phyloP scores from a whole-genome alignment of 2,113 vertebrate genomes.

The Solea solea region DNA sequence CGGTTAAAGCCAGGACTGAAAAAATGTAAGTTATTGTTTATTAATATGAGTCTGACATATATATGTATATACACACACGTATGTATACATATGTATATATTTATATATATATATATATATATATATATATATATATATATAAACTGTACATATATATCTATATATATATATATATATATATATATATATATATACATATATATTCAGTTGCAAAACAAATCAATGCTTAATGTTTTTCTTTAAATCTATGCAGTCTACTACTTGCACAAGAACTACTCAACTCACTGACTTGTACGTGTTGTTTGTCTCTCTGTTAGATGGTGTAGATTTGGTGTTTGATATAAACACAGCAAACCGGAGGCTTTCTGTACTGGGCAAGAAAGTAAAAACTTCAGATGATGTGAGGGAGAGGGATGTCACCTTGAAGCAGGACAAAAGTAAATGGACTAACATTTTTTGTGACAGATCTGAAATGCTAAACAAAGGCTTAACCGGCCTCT shows the following conservation, averaged over 20 bases:
- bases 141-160: too few relatives aligned
- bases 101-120: too few relatives aligned
- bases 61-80: too few relatives aligned
- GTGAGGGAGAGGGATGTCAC: not conserved
- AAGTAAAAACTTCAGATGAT: not conserved
- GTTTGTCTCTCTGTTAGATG: conserved; percentile 40
- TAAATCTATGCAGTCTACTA: not conserved
- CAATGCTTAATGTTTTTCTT: not conserved
- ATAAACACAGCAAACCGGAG: conserved; percentile 26
- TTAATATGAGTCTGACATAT: too few relatives aligned
- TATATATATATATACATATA: too few relatives aligned
- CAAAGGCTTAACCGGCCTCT: not conserved
- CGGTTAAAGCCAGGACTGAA: conserved; percentile 16
- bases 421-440: conserved; percentile 17
- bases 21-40: conserved; percentile 43
- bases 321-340: conserved; percentile 41
- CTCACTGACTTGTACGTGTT: not conserved
- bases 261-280: not conserved
- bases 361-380: conserved; percentile 22
- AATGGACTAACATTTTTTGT: conserved; percentile 40
- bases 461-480: not conserved
- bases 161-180: too few relatives aligned
- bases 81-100: too few relatives aligned
- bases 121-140: too few relatives aligned
- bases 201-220: not conserved